Evolutionary conservation across 2,113 vertebrate species (phyloP).

Genomic region (Phodopus roborovskii): DNA sequence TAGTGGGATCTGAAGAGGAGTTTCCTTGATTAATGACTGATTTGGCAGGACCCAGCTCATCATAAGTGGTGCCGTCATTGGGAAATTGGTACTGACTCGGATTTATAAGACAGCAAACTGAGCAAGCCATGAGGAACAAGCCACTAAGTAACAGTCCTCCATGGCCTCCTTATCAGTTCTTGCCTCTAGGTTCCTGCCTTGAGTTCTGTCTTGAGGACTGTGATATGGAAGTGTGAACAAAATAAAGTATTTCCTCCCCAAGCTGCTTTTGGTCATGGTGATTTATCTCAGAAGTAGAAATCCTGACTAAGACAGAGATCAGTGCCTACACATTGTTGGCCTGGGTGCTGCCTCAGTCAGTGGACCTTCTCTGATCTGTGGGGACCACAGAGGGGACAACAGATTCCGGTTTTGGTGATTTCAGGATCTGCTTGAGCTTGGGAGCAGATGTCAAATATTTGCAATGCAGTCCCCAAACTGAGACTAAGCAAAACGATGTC

Average conservation of each 20-base stretch:
- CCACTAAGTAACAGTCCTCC: not conserved
- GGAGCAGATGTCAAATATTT: not conserved
- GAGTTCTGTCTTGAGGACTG: not conserved
- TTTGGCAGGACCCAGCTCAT: too few species aligned
- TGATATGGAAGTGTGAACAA: not conserved
- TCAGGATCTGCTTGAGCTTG: not conserved
- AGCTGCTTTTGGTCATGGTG: not conserved
- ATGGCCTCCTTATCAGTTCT: not conserved
- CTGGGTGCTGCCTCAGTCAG: rapidly evolving
- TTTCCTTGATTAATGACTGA: not conserved
- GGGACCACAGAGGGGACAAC: not conserved
- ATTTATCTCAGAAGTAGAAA: not conserved
- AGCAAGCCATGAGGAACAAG: too few species aligned
- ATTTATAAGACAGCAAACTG: not conserved
- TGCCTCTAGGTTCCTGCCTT: not conserved
- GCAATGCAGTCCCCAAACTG: too few species aligned
- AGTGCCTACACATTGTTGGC: not conserved
- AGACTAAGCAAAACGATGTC: not conserved
- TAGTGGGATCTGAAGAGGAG: not conserved
- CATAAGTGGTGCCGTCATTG: too few species aligned
- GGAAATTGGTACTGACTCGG: not conserved
- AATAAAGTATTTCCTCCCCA: not conserved
- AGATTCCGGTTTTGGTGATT: not conserved
- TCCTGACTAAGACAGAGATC: not conserved
- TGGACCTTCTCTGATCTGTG: not conserved